Evolutionary conservation across 1,140 invertebrate genomes (phyloP), one percentile per base, ranked within the genome.

Genomic region (Drosophila tsacasi): DNA sequence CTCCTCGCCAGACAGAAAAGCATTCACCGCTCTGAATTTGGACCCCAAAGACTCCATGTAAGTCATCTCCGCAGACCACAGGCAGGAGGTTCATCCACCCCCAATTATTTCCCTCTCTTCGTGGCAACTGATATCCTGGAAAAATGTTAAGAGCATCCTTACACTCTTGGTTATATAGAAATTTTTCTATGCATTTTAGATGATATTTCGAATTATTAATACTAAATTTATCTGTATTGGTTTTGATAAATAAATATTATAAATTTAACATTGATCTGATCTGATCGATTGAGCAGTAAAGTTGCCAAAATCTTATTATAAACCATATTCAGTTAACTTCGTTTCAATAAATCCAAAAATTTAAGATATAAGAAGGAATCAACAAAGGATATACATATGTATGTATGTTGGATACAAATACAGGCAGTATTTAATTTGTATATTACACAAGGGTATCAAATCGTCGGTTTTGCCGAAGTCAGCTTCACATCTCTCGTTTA

Each of bases 31-130:
- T 23, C 59, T 25, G 42, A 47, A 42, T 25, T 35, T 25, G 27
- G 32, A 58, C 55, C 50, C 73, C 61, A 68, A 40, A 60, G 49
- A 25, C 19, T 35, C 65, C 76, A 79, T 79, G 76, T 79, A 79
- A 79, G 76, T 71, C 76, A 79, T 79, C 76, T 78, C 59, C 46
- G 44, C 67, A 73, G 69, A 73, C 69, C 69, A 35, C 69, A 73
- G 68, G 30, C 72, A 42, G 73, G 37, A 55, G 61, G 39, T 44
- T 42, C 46, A 76, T 40, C 37, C 58, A 46, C 40, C 54, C 47
- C 54, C 32, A 39, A 55, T 55, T 35, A 55, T 23, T 17, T 37
- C 15, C 23, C 59, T 47, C 13, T 32, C 50, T 15, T 3, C 8
- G n/a, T 17, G 2, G 40, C 61, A 39, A 65, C 21, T 27, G 40